Base-by-base conservation (phyloP, 2,113 vertebrate species). In the Micronisus gabar region DNA sequence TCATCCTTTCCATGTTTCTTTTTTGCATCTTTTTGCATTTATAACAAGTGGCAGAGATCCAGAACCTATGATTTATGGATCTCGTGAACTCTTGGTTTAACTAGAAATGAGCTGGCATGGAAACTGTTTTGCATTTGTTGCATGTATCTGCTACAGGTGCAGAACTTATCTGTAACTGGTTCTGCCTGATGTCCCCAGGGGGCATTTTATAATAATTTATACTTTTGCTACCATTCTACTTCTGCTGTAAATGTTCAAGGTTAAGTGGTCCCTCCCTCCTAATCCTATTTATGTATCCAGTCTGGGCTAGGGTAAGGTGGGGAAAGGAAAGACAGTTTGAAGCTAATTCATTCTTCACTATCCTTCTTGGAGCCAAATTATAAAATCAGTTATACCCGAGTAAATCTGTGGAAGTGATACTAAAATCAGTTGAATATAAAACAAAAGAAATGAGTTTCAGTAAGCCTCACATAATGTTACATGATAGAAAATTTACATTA, bases 121-220 rank as follows among this genome's bases (percentile, higher is more conserved):
- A 76, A 88, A 66, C 40, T 66, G 26, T 47, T 93, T 92, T 86
- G 67, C 53, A 86, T 96, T 93, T 93, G 36, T 90, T 93, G 79
- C 71, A 8, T 68, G n/a, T 80, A 62, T 85, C 84, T 95, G 48
- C 89, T 94, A 65, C 84, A 96, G 91, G 67, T 94, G 74, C 63
- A 81, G 50, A 86, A 78, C 43, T 82, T 93, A 13, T 91, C 62
- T 76, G 47, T 81, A 56, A 45, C 2, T n/a, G 56, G 25, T 86
- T 92, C 55, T 92, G 30, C 62, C 82, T 86, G 12, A n/a, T 74
- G 50, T 80, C 82, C 65, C 85, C 47, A 67, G 82, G 67, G 79
- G 26, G 22, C 55, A 29, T 86, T 94, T 96, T 63, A 79, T 96
- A 95, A 94, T 94, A 93, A 96, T 93, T 93, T 90, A 97, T 90